Evolutionary conservation across 2,888 invertebrate species (phyloP).

Genomic region (Metellina segmentata): DNA sequence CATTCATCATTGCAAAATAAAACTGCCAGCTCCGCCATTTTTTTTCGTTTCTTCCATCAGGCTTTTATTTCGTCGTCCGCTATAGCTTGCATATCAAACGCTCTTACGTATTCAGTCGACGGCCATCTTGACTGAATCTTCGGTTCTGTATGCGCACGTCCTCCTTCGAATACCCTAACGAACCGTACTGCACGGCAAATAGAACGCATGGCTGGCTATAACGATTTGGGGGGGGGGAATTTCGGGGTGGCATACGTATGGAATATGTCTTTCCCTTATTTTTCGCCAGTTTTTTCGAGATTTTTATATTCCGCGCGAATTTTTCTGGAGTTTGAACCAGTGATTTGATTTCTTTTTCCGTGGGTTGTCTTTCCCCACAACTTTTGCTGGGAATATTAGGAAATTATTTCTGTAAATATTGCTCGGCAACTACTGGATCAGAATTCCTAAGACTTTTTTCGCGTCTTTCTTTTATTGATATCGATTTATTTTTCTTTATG

Average conservation of each 20-base stretch:
- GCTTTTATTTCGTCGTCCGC: conserved; percentile 49
- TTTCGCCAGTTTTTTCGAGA: conserved; percentile 9
- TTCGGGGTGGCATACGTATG: not conserved
- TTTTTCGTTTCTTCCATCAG: not conserved
- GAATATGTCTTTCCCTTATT: not conserved
- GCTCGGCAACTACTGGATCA: not conserved
- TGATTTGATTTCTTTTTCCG: conserved; percentile 35
- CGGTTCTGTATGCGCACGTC: conserved; percentile 48
- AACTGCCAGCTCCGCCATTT: conserved; percentile 57
- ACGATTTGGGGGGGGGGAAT: conserved; percentile 43
- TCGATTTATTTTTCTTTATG: not conserved
- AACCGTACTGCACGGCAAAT: conserved; percentile 48
- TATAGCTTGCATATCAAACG: conserved; percentile 47
- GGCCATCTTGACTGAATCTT: conserved; percentile 37
- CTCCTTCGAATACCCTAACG: conserved; percentile 35
- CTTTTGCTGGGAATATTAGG: conserved; percentile 39
- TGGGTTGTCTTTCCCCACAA: not conserved
- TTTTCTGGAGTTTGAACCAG: conserved; percentile 36
- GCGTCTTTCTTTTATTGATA: not conserved
- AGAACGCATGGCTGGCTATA: conserved; percentile 50
- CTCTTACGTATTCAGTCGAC: conserved; percentile 42
- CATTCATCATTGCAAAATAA: conserved; percentile 65
- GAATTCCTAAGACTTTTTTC: conserved; percentile 11
- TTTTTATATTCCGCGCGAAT: conserved; percentile 30
- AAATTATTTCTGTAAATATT: conserved; percentile 54